Percentiles rank a stretch among this genome's conserved stretches.
Conservation (phyloP, 1,140 invertebrate species). For the Aphidius gifuensis region DNA sequence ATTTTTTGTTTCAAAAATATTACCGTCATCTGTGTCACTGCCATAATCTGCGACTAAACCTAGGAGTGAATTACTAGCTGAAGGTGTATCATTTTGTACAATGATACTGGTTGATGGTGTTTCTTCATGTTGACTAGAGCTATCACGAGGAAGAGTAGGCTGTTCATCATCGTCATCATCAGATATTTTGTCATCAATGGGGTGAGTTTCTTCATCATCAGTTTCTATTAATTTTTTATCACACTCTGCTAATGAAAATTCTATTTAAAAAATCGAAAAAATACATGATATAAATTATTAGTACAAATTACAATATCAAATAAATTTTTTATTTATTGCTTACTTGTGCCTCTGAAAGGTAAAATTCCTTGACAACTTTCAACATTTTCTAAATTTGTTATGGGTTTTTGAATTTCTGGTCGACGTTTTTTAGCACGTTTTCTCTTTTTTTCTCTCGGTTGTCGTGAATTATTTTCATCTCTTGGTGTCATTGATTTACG, state of each 20-base stretch:
- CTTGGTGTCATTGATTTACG: conserved; percentile 28
- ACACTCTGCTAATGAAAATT: neutral
- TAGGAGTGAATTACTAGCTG: conserved; percentile 5
- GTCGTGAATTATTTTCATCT: conserved; percentile 19
- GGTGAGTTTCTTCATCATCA: conserved; percentile 7
- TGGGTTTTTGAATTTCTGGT: conserved; percentile 17
- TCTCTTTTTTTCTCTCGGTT: conserved; percentile 14
- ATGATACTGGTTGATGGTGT: neutral
- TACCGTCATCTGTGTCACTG: conserved; percentile 40
- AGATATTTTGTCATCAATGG: conserved; percentile 19
- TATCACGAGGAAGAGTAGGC: no score
- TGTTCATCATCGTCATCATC: conserved; percentile 32
- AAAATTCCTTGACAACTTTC: conserved; percentile 38
- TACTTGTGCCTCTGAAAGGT: conserved; percentile 43
- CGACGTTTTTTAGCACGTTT: conserved; percentile 21
- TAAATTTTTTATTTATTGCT: conserved; percentile 6
- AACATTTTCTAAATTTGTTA: conserved; percentile 4
- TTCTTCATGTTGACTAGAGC: neutral
- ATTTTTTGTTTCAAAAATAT: conserved; percentile 3
- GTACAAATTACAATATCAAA: neutral
- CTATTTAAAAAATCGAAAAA: conserved; percentile 9
- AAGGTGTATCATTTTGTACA: neutral
- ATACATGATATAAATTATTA: neutral
- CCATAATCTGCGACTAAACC: conserved; percentile 45
- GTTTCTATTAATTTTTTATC: conserved; percentile 7